Conservation (phyloP, 2,113 vertebrate genomes). For the Nanger granti region DNA sequence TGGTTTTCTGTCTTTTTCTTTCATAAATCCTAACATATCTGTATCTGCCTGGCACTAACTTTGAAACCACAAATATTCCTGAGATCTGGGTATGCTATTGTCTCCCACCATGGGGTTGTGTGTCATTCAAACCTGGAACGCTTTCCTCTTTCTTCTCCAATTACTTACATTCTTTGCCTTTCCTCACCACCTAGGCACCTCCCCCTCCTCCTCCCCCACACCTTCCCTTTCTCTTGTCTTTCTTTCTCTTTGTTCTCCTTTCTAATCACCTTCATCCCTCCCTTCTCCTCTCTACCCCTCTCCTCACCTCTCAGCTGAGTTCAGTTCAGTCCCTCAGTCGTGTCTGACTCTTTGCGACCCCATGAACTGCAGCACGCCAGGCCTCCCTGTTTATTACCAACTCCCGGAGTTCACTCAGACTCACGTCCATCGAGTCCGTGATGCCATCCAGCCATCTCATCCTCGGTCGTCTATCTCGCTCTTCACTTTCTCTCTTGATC, state of each 20-base stretch:
- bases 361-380: no score
- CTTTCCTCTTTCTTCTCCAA: not conserved
- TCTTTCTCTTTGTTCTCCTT: not conserved
- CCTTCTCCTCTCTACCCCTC: not conserved
- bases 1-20: not conserved
- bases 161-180: not conserved
- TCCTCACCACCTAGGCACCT: not conserved
- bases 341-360: no score
- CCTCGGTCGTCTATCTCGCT: not conserved
- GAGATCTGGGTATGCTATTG: not conserved
- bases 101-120: rapidly evolving
- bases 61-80: not conserved
- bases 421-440: no score
- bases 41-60: not conserved
- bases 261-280: not conserved
- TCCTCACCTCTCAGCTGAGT: no score
- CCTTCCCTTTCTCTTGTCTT: not conserved
- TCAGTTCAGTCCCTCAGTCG: no score
- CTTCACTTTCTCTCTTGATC: not conserved
- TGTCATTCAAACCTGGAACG: not conserved
- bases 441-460: no score
- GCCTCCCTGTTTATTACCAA: no score
- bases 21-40: not conserved
- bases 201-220: not conserved
- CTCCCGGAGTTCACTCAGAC: no score